Evolutionary conservation across 2,888 invertebrate genomes (phyloP), one percentile per base, ranked within the genome.

Genomic region (Sericinus montela): DNA sequence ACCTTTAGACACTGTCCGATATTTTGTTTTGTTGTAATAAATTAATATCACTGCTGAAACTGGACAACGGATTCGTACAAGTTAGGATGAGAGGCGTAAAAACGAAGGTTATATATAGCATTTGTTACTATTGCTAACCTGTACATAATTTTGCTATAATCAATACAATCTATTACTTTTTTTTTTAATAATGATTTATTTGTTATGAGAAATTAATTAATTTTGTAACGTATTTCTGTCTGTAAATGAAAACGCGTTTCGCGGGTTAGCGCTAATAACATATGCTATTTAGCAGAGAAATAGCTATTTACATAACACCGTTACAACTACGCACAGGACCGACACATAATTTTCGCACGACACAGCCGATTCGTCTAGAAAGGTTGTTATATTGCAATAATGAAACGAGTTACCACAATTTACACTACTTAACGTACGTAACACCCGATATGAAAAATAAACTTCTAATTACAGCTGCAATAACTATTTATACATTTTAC

Each of bases 381-480:
- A 64, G 69, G 67, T 75, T 75, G 69, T 62, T 63, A 75, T 82
- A 83, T 82, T 80, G 85, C 80, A 77, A 75, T 81, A 76, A 77
- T 80, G 80, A 82, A 82, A 81, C 72, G 71, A 68, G 68, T 79
- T 72, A 76, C 80, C 85, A 82, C 76, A 78, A 75, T 81, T 78
- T 83, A 85, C 80, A 82, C 87, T 87, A 88, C 82, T 75, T 85
- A 85, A 84, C 76, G 79, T 85, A 84, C 82, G 83, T 75, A 87
- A 88, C 87, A 88, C 83, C 79, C 83, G 83, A 86, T 88, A 88
- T 87, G 86, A 88, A 88, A 88, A 88, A 87, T 88, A 88, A 88
- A 87, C 84, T 75, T 82, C 87, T 88, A 87, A 87, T 83, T 88
- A 87, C 84, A 82, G 86, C 80, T 82, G 88, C 86, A 86, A 85